Base-by-base conservation (phyloP, 1,140 invertebrate species). In the Nebria ingens region DNA sequence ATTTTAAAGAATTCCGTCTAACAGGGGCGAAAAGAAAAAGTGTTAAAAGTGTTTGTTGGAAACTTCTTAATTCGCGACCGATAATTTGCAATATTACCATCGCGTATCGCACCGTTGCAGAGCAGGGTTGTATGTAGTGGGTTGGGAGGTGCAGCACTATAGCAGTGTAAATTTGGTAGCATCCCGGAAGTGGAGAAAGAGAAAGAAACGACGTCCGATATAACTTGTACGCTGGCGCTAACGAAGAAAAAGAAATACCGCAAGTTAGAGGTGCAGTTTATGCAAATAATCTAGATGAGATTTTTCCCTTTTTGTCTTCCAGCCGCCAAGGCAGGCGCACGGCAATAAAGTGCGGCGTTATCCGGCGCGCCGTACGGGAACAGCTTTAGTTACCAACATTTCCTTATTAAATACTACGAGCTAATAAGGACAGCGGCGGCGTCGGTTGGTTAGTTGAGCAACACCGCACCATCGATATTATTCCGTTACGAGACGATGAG, bases 261-360 rank as follows among this genome's bases (percentile, higher is more conserved):
- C 25, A 34, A 6, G 25, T 34, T 34, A 34, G n/a, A 59, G 55
- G 52, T 57, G 56, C 58, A 59, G 58, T 59, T 59, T 59, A 59
- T 59, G 58, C 58, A 59, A 59, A 59, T 59, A 59, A 59, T 59
- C 56, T 57, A 59, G 58, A 59, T 59, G 58, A 57, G 58, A 57
- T 57, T 59, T 59, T 59, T 59, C 56, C 53, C 56, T 57, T 45
- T 45, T 45, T 45, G 25, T 17, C 50, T 17, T 2, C 3, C 2
- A 11, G 2, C 50, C 50, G 19, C 4, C 11, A 11, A 2, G 19
- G 19, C 17, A 4, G 11, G 19, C 19, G 19, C 19, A 17, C 12
- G 19, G 54, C 52, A 55, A 58, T 58, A 58, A 58, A 58, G 17
- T 58, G 45, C 38, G 22, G 57, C 52, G 42, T 58, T 58, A 58